These are phyloP conservation scores for Diorhabda elongata DNA, from an alignment of 1,140 invertebrate genomes.

Conservation along the genomic window DNA sequence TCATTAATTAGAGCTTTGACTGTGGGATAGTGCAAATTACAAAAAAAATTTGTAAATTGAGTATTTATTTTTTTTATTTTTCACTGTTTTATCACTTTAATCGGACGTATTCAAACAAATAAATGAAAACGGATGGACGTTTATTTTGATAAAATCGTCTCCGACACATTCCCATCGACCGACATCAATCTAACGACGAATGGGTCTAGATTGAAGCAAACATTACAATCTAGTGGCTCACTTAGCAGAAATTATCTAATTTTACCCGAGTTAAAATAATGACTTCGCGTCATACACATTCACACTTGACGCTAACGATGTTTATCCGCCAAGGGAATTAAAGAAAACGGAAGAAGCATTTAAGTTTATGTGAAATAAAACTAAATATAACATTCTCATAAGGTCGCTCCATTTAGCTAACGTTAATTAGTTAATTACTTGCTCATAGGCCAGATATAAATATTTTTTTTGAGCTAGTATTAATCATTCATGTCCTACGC, in stretches of 20 bases:
- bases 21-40: too few relatives aligned
- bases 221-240: neutral
- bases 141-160: neutral
- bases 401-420: constrained; percentile 17
- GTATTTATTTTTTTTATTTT: too few relatives aligned
- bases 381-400: constrained; percentile 22
- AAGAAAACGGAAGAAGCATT: constrained; percentile 44
- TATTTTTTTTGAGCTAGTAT: neutral
- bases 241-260: constrained; percentile 16
- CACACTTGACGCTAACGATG: constrained; percentile 39
- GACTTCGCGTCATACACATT: constrained; percentile 43
- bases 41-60: too few relatives aligned
- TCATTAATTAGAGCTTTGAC: too few relatives aligned
- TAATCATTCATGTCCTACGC: too few relatives aligned
- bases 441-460: neutral
- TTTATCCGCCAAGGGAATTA: constrained; percentile 38
- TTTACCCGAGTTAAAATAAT: constrained; percentile 34
- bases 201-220: neutral
- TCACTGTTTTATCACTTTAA: too few relatives aligned
- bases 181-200: neutral
- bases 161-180: neutral
- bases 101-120: too few relatives aligned
- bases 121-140: too few relatives aligned
- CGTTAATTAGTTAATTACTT: constrained; percentile 8
- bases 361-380: constrained; percentile 32